These are phyloP conservation scores for Porites lutea DNA, from an alignment of 64 coral and sea anemone species.

Conservation along the genomic window DNA sequence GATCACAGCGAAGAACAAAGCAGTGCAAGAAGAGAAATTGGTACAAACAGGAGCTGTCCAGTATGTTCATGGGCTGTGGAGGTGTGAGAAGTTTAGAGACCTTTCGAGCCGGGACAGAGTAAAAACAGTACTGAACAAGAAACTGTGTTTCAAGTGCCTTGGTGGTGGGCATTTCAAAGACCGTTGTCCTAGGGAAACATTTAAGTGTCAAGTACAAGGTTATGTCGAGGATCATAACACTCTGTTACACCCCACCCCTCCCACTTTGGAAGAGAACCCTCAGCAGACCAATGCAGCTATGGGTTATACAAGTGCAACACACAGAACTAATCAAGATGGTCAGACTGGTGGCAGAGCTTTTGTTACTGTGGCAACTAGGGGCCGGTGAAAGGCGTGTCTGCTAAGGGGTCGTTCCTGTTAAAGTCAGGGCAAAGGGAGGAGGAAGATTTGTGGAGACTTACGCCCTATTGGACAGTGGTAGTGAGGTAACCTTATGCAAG, in stretches of 20 bases:
- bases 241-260: constrained; percentile 62
- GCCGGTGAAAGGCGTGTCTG: constrained; percentile 28
- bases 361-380: constrained; percentile 17
- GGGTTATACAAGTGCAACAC: constrained; percentile 6
- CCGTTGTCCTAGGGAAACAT: constrained; percentile 41
- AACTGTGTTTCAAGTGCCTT: constrained; percentile 81
- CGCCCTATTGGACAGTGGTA: constrained; percentile 54
- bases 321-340: neutral
- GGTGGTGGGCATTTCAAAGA: constrained; percentile 68
- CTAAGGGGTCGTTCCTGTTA: constrained; percentile 61
- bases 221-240: constrained; percentile 72
- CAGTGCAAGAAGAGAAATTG: neutral
- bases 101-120: constrained; percentile 48
- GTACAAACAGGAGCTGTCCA: constrained; percentile 26
- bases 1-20: neutral
- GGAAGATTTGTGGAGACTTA: constrained; percentile 30
- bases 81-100: constrained; percentile 61
- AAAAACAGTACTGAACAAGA: constrained; percentile 61
- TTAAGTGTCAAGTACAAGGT: constrained; percentile 59
- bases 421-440: constrained; percentile 18
- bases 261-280: neutral
- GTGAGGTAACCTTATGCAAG: constrained; percentile 57
- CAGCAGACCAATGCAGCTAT: constrained; percentile 1
- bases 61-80: constrained; percentile 72
- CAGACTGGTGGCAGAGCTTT: neutral